Base-by-base conservation (phyloP, 2,797 vertebrate species). In the Momotus momota region DNA sequence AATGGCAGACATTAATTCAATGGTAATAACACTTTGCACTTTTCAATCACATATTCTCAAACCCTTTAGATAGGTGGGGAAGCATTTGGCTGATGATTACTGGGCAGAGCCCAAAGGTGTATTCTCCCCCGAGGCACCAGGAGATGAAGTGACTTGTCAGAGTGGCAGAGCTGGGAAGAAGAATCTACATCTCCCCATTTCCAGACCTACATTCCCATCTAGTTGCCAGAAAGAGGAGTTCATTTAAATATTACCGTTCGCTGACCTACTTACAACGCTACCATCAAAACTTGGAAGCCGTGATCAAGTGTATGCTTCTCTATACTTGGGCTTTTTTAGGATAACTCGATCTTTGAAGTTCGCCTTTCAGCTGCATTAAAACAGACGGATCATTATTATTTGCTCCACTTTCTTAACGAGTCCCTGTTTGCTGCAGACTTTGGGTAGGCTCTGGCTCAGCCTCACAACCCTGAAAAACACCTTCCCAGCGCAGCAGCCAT, bases 1-100 rank as follows among this genome's bases (percentile, higher is more conserved):
- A 95, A 96, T 95, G 91, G 94, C 86, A 95, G 96, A 95, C 93
- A 92, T 96, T 95, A 96, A 96, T 96, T 96, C 94, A 95, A 92
- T 33, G 91, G 90, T 95, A 96, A 94, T 96, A 96, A 96, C 95
- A 96, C 93, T 94, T 93, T 95, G 93, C 84, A 90, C 92, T 96
- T 96, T 92, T 94, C 91, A 96, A 93, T 94, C 95, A 91, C 88
- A 21, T 93, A 94, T 93, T 90, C 94, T 94, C 94, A 91, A 96
- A 65, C 87, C 54, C 88, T 94, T 93, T 55, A 91, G 88, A 96
- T 90, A 96, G 90, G 90, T 92, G 91, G 96, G 86, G 94, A 95
- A 96, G 88, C 93, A 92, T 94, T 96, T 91, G 83, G 90, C 69
- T 96, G 94, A 93, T 82, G 94, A 96, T 88, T 86, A 93, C 73